A percentile compares a stretch with the other conserved stretches of the same genome.
phyloP scores from a whole-genome alignment of 1,140 invertebrate species.

The Cotesia typhae region DNA sequence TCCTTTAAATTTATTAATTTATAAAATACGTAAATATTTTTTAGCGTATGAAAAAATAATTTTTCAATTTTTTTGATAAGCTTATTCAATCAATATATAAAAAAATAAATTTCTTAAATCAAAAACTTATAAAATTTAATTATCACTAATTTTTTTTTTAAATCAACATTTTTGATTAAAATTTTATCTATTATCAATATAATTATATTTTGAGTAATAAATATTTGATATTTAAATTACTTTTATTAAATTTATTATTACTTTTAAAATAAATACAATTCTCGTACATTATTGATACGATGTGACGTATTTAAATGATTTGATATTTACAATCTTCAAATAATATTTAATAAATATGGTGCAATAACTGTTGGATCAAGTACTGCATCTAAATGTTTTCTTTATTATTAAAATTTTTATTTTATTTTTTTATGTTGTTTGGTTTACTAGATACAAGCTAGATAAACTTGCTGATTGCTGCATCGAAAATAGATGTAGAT shows the following conservation, averaged over 20 bases:
- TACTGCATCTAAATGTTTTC: conserved; percentile 6
- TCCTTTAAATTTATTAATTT: neutral
- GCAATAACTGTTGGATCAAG: conserved; percentile 34
- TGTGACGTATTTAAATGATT: neutral
- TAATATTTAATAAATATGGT: conserved; percentile 35
- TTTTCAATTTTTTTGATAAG: too few relatives aligned
- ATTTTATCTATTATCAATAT: too few relatives aligned
- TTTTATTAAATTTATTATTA: conserved; percentile 53
- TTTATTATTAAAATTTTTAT: conserved; percentile 7
- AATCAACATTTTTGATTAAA: too few relatives aligned
- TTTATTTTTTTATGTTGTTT: conserved; percentile 24
- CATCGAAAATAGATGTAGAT: neutral
- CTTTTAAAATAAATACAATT: conserved; percentile 59
- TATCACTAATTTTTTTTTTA: too few relatives aligned
- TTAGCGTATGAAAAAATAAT: too few relatives aligned
- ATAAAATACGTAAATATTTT: neutral
- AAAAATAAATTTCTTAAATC: too few relatives aligned
- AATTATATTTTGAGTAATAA: too few relatives aligned
- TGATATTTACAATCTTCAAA: conserved; percentile 33
- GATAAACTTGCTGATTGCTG: conserved; percentile 15
- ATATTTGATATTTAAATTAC: neutral
- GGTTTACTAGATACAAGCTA: conserved; percentile 30
- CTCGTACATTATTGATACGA: conserved; percentile 41
- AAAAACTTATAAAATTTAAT: too few relatives aligned
- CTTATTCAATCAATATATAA: too few relatives aligned